Evolutionary conservation across 2,113 vertebrate genomes (phyloP).

Genomic region (Phyllopteryx taeniolatus): DNA sequence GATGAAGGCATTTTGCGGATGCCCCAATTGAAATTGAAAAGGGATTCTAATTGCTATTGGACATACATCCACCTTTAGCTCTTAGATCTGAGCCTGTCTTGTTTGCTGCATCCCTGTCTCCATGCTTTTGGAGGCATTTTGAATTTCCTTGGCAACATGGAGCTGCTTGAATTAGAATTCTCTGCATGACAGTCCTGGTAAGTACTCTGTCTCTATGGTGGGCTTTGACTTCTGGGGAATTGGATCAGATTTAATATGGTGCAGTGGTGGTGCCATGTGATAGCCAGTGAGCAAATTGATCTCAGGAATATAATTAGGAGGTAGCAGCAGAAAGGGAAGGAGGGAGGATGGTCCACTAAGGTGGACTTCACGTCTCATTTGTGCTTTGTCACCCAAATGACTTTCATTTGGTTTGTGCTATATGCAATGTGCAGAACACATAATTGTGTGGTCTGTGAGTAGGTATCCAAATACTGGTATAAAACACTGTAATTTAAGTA

Average conservation of each 20-base stretch:
- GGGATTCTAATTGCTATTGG: slow-evolving; percentile 35
- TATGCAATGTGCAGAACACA: slow-evolving; percentile 21
- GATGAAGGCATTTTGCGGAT: slow-evolving; percentile 59
- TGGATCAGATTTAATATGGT: slow-evolving; percentile 68
- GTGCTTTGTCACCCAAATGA: slow-evolving; percentile 68
- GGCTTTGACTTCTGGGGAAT: slow-evolving; percentile 57
- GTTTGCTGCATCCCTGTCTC: slow-evolving; percentile 58
- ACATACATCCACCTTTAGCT: slow-evolving; percentile 38
- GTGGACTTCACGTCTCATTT: slow-evolving; percentile 53
- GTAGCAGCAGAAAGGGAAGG: slow-evolving; percentile 24
- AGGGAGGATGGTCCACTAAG: slow-evolving; percentile 20
- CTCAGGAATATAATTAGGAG: slow-evolving; percentile 41
- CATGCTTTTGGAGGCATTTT: slow-evolving; percentile 71
- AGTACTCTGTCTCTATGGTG: slow-evolving; percentile 68
- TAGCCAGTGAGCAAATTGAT: slow-evolving; percentile 54
- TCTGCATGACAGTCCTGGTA: slow-evolving; percentile 80
- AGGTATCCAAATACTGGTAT: background rate
- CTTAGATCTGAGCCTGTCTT: slow-evolving; percentile 42
- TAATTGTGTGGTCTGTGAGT: slow-evolving; percentile 9
- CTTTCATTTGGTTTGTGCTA: slow-evolving; percentile 41
- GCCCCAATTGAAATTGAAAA: slow-evolving; percentile 53
- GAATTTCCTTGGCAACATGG: slow-evolving; percentile 77
- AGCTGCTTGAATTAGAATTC: slow-evolving; percentile 77
- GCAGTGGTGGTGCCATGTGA: slow-evolving; percentile 62
- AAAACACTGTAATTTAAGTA: slow-evolving; percentile 1